Percentiles rank a stretch among this genome's conserved stretches.
These are phyloP conservation scores for Gopherus evgoodei DNA, from an alignment of 2,113 vertebrate genomes.

Conservation along the genomic window DNA sequence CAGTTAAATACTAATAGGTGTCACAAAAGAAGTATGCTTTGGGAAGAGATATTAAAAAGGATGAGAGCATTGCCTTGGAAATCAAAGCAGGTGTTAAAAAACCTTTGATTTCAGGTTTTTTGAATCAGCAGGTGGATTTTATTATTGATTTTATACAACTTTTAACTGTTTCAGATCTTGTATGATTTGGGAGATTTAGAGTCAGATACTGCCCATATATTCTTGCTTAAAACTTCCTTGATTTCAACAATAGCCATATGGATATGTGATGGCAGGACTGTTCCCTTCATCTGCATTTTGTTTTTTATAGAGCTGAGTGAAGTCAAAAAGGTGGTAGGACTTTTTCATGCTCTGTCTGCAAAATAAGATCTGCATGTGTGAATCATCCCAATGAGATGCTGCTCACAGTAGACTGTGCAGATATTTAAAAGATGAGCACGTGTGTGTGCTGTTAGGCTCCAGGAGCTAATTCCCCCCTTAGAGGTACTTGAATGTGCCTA, in stretches of 20 bases:
- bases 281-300: neutral
- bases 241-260: neutral
- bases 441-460: neutral
- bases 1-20: neutral
- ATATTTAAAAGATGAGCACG: neutral
- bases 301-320: neutral
- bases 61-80: accelerated
- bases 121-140: neutral
- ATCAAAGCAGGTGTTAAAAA: conserved; percentile 17
- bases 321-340: neutral
- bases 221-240: neutral
- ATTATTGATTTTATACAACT: neutral
- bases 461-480: accelerated
- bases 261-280: neutral
- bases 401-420: neutral
- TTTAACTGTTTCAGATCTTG: neutral
- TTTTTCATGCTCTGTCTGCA: neutral
- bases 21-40: neutral
- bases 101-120: neutral
- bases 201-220: neutral
- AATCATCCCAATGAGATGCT: accelerated
- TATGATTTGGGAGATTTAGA: neutral
- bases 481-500: neutral
- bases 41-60: neutral
- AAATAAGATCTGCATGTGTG: neutral